These are phyloP conservation scores for Hipparchia semele DNA, from an alignment of 2,888 invertebrate species.

Conservation along the genomic window DNA sequence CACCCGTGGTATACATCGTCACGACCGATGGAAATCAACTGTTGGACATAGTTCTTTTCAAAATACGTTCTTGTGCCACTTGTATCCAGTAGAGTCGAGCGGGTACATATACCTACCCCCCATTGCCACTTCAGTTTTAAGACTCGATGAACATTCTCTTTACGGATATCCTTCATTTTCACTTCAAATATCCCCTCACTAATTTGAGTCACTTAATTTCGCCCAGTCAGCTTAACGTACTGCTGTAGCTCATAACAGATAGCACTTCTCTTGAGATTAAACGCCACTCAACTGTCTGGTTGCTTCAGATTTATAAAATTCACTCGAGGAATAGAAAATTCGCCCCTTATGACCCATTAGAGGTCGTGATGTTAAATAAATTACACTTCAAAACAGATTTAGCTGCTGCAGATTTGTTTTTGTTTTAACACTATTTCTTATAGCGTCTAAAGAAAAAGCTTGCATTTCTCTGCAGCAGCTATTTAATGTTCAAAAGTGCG, in stretches of 20 bases:
- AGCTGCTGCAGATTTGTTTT: background rate
- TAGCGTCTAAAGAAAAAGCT: no score
- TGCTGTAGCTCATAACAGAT: slow-evolving; percentile 10
- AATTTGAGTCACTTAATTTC: slow-evolving; percentile 11
- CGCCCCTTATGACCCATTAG: slow-evolving; percentile 1
- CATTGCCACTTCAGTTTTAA: no score
- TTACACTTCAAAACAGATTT: background rate
- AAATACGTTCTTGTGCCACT: no score
- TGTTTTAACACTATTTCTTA: no score
- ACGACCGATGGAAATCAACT: no score
- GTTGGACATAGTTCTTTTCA: no score
- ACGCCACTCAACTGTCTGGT: slow-evolving; percentile 22
- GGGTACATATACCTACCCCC: no score
- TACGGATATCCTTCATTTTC: background rate
- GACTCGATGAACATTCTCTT: no score
- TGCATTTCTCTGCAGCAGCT: no score
- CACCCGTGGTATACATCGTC: no score
- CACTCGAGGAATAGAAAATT: slow-evolving; percentile 7
- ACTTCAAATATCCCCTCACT: background rate
- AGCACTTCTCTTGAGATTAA: slow-evolving; percentile 8
- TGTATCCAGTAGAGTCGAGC: no score
- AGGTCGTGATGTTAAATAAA: background rate
- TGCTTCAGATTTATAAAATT: slow-evolving; percentile 17
- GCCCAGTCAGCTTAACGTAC: background rate
- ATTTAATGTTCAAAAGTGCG: no score